Evolutionary conservation across 2,113 vertebrate genomes (phyloP).

Genomic region (Burhinus oedicnemus): DNA sequence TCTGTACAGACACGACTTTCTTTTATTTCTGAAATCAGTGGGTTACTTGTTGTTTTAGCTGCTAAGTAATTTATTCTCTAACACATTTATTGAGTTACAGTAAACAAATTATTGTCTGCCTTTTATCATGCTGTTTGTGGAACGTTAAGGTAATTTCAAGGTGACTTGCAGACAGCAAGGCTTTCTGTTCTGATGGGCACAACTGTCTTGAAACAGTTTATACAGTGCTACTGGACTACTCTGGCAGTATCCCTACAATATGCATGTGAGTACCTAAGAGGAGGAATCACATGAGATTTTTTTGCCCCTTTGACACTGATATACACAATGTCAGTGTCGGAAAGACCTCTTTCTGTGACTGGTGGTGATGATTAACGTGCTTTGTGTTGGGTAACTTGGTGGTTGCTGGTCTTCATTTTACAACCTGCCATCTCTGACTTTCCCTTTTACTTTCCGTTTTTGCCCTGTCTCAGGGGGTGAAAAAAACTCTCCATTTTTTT

Average conservation of each 20-base stretch:
- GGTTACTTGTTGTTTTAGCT: background rate
- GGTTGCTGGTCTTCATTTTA: background rate
- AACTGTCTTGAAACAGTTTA: background rate
- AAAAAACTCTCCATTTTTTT: background rate
- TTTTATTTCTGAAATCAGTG: background rate
- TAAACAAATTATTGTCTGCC: background rate
- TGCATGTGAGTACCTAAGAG: fast-evolving
- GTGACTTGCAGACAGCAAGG: background rate
- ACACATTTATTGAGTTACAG: background rate
- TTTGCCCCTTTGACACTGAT: background rate
- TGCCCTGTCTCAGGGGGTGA: background rate
- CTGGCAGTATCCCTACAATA: background rate
- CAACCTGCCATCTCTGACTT: background rate
- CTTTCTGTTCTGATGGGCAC: background rate
- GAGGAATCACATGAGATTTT: background rate
- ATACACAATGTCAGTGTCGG: background rate
- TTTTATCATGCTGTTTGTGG: background rate
- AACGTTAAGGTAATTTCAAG: background rate
- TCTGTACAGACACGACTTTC: background rate
- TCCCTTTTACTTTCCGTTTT: background rate
- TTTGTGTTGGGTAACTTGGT: background rate
- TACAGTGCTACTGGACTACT: background rate
- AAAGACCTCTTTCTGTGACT: background rate
- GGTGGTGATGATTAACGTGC: background rate
- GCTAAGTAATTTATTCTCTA: background rate